phyloP scores from a whole-genome alignment of 53 echinoderm and acorn worm genomes.

The Patiria pectinifera region DNA sequence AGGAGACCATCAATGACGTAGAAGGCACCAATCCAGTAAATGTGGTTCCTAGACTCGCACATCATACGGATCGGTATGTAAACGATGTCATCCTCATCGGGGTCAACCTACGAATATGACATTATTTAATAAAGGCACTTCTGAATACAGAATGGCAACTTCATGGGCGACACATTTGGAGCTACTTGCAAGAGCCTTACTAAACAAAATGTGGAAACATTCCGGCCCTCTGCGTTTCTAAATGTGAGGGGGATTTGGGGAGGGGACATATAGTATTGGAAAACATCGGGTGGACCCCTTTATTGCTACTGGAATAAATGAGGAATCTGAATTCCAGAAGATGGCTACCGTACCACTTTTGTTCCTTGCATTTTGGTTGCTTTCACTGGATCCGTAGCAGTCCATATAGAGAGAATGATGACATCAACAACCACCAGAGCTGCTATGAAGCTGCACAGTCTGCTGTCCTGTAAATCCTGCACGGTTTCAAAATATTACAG shows the following conservation, averaged over 20 bases:
- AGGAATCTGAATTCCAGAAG: not conserved
- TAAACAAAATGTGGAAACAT: too few relatives aligned
- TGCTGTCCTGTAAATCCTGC: not conserved
- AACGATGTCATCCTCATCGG: conserved; percentile 34
- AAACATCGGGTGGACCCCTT: too few relatives aligned
- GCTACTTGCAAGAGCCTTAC: too few relatives aligned
- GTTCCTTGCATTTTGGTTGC: not conserved
- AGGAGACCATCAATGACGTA: conserved; percentile 52
- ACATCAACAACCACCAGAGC: conserved; percentile 25
- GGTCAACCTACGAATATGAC: conserved; percentile 2
- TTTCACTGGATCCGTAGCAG: conserved; percentile 30
- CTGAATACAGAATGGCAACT: too few relatives aligned
- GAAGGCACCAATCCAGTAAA: conserved; percentile 62
- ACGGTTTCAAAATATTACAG: not conserved
- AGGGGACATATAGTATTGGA: too few relatives aligned
- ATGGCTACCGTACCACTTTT: conserved; percentile 17
- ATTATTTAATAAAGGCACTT: too few relatives aligned
- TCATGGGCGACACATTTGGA: too few relatives aligned
- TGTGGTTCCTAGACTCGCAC: conserved; percentile 42
- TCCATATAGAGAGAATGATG: conserved; percentile 30
- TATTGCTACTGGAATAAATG: too few relatives aligned
- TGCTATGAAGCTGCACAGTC: not conserved
- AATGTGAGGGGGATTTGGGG: too few relatives aligned
- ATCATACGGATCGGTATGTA: conserved; percentile 38
- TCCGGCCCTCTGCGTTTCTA: too few relatives aligned